A percentile compares a stretch with the other conserved stretches of the same genome.
These are phyloP conservation scores for Ashinkailepas kermadecensis DNA, from an alignment of 2,888 invertebrate species.

Conservation along the genomic window DNA sequence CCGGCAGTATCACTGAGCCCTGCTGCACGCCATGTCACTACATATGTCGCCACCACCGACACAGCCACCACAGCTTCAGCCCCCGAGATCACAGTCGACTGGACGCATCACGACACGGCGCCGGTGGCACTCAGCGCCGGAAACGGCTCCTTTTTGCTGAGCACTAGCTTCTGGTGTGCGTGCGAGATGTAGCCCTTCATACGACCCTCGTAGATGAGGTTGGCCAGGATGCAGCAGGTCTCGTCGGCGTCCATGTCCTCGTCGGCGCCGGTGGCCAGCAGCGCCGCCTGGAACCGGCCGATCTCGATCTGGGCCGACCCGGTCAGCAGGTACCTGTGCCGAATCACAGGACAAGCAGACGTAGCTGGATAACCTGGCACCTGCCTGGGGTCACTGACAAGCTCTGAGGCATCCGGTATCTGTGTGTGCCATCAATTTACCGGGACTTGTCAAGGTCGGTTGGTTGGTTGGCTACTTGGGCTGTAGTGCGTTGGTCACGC, in stretches of 20 bases:
- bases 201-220: slow-evolving; percentile 91
- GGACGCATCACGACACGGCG: background rate
- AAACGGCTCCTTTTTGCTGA: slow-evolving; percentile 95
- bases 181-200: slow-evolving; percentile 98
- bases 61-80: background rate
- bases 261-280: slow-evolving; percentile 52
- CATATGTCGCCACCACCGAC: background rate
- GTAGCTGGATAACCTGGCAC: no score
- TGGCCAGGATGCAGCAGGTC: slow-evolving; percentile 91
- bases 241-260: slow-evolving; percentile 70
- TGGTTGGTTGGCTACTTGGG: no score
- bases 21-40: no score
- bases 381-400: no score
- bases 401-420: no score
- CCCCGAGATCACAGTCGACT: background rate
- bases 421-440: no score
- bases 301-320: slow-evolving; percentile 77
- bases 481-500: no score
- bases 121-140: slow-evolving; percentile 49
- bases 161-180: slow-evolving; percentile 92
- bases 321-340: slow-evolving; percentile 40
- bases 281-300: slow-evolving; percentile 68
- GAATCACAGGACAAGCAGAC: no score
- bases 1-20: no score
- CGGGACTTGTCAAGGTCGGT: no score